Percentiles rank a stretch among this genome's conserved stretches.
phyloP scores from a whole-genome alignment of 2,113 vertebrate species.

The Cebus imitator region DNA sequence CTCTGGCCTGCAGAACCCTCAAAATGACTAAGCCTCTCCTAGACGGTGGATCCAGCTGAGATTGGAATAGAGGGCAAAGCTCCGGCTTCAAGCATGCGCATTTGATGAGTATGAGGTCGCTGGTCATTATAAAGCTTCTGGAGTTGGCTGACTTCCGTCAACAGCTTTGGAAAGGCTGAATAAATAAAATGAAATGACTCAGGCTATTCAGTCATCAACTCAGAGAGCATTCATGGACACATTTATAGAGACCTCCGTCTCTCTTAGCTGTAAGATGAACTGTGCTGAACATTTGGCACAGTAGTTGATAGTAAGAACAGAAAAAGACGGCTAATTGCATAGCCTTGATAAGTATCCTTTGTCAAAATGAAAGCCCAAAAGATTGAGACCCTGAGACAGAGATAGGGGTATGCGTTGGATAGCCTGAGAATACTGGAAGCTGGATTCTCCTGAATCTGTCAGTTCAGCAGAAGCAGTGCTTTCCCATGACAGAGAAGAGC shows the following conservation, averaged over 20 bases:
- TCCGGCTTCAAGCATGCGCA: background rate
- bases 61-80: background rate
- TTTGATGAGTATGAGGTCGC: no score
- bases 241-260: background rate
- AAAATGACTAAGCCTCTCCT: fast-evolving
- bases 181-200: background rate
- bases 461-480: background rate
- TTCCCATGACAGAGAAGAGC: background rate
- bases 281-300: background rate
- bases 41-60: background rate
- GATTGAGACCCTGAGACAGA: background rate
- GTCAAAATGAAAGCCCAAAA: background rate
- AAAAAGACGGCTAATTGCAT: background rate
- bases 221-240: no score
- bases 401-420: background rate
- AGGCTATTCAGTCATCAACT: background rate
- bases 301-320: background rate
- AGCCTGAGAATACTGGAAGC: background rate
- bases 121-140: background rate
- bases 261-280: background rate
- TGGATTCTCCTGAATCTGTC: background rate
- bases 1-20: background rate
- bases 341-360: background rate
- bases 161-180: background rate
- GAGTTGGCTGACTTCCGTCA: background rate